These are phyloP conservation scores for Philereme vetulata DNA, from an alignment of 2,888 invertebrate species.

Conservation along the genomic window DNA sequence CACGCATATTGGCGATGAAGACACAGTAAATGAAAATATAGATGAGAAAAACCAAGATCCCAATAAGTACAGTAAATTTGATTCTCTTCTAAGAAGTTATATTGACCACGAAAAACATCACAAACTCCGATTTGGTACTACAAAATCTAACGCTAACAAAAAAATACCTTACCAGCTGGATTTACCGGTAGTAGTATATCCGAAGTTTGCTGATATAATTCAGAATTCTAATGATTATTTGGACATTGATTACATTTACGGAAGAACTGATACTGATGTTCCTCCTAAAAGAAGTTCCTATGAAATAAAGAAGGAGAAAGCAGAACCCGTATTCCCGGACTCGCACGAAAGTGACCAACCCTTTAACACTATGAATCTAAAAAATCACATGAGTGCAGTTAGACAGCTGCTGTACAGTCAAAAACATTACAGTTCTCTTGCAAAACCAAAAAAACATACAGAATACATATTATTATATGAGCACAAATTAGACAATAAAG, in stretches of 20 bases:
- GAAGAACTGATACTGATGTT: constrained; percentile 20
- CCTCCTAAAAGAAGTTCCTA: constrained; percentile 8
- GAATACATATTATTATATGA: background rate
- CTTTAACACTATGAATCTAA: constrained; percentile 20
- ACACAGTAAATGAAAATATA: background rate
- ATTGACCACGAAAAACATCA: constrained; percentile 15
- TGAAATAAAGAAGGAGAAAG: background rate
- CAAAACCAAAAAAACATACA: background rate
- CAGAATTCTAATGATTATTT: constrained; percentile 51
- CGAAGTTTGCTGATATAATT: constrained; percentile 30
- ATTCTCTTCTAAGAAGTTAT: background rate
- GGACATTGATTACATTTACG: constrained; percentile 52
- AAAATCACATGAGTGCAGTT: constrained; percentile 46
- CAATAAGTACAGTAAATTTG: background rate
- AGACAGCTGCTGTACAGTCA: constrained; percentile 46
- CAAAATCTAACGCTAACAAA: constrained; percentile 19
- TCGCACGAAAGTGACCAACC: constrained; percentile 18
- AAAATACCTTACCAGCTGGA: constrained; percentile 13
- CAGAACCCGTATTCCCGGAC: background rate
- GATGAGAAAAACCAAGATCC: background rate
- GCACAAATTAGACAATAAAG: background rate
- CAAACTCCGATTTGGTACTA: constrained; percentile 28
- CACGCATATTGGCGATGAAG: background rate
- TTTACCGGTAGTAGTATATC: constrained; percentile 13
- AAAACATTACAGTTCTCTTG: constrained; percentile 36